Base-by-base conservation (phyloP, 2,113 vertebrate genomes). In the Tonatia bakeri region DNA sequence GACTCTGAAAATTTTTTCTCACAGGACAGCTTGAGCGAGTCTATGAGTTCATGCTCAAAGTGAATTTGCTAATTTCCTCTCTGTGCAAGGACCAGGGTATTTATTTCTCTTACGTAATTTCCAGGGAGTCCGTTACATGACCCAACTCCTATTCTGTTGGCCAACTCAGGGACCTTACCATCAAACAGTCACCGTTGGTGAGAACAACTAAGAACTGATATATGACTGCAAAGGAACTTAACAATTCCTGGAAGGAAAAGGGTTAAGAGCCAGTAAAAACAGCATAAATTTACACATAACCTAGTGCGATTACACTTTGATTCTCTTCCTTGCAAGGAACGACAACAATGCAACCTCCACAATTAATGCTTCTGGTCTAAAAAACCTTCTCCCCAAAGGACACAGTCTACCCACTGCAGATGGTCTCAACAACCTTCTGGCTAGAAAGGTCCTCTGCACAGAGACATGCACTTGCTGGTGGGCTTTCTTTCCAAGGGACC, bases 161-260 rank as follows among this genome's bases (percentile, higher is more conserved):
- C 85, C 75, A 67, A 87, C 84, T 31, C 65, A 87, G 76, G 56
- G 61, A 12, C 93, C 91, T 98, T 97, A 96, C 96, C 89, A 81
- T 98, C 95, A 96, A 94, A 70, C 65, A 14, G 77, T 91, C 69
- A 93, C 87, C 83, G 36, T 90, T 54, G 94, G 92, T 98, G 98
- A 98, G 98, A 98, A 98, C 81, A 16, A 94, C 90, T 80, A 50
- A 92, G 83, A 87, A 88, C 95, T 98, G 98, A 96, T 97, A 82
- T 15, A 77, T 96, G 97, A 94, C 94, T 79, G 86, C 94, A 91
- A 69, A 92, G 96, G 94, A 96, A 85, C 95, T 1, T 97, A 97
- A 98, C 98, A 98, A 98, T 98, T 98, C 98, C 98, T 99, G 98
- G 98, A 99, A 99, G 98, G 98, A 99, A 99, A 98, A 98, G 98